phyloP scores from a whole-genome alignment of 2,888 invertebrate genomes.

The Epirrhoe tristata region DNA sequence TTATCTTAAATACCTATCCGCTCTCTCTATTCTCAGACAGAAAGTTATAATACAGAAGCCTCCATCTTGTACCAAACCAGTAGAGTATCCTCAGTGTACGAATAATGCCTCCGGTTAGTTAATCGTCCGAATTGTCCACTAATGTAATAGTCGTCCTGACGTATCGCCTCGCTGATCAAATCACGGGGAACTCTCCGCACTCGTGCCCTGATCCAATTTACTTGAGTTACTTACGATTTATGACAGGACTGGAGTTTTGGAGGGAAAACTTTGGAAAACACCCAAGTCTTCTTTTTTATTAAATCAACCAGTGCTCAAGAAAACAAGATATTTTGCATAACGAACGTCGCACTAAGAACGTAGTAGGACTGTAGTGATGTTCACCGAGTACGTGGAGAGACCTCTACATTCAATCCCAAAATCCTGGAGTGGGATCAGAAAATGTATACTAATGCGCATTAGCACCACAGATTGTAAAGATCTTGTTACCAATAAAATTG shows the following conservation, averaged over 20 bases:
- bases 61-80: slow-evolving; percentile 7
- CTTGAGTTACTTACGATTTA: slow-evolving; percentile 32
- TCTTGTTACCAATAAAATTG: no score
- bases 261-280: slow-evolving; percentile 3
- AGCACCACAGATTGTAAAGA: no score
- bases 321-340: background rate
- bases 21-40: no score
- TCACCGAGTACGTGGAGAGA: no score
- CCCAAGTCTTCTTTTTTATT: background rate
- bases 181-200: slow-evolving; percentile 26
- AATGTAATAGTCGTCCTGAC: slow-evolving; percentile 47
- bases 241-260: slow-evolving; percentile 12
- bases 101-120: slow-evolving; percentile 39
- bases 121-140: slow-evolving; percentile 48
- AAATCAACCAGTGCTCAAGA: background rate
- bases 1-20: no score
- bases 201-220: slow-evolving; percentile 32
- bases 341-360: background rate
- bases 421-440: no score
- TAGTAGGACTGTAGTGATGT: background rate
- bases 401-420: no score
- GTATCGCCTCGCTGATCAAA: slow-evolving; percentile 34
- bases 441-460: no score
- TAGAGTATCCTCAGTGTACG: slow-evolving; percentile 6
- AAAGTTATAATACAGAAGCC: background rate